Evolutionary conservation across 2,888 invertebrate genomes (phyloP).

Genomic region (Drosophila barbarae): DNA sequence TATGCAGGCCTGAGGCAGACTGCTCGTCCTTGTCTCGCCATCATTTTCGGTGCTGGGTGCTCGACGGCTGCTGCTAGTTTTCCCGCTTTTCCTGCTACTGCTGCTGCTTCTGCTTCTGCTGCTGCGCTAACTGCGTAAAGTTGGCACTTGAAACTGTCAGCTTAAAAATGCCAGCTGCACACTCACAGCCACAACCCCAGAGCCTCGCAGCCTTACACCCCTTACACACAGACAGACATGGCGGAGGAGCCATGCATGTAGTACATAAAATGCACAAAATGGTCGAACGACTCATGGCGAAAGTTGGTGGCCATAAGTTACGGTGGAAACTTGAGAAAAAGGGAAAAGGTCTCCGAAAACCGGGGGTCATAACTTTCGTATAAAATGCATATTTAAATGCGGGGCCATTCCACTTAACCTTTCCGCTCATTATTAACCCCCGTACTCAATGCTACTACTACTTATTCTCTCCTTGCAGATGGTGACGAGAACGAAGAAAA

Average conservation of each 20-base stretch:
- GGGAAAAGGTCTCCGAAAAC: slow-evolving; percentile 22
- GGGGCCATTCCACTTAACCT: slow-evolving; percentile 46
- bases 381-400: slow-evolving; percentile 67
- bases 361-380: slow-evolving; percentile 57
- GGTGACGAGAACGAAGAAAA: slow-evolving; percentile 99
- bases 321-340: slow-evolving; percentile 27
- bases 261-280: slow-evolving; percentile 69
- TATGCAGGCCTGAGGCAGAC: slow-evolving; percentile 20
- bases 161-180: slow-evolving; percentile 72
- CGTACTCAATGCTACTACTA: slow-evolving; percentile 9
- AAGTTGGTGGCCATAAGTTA: slow-evolving; percentile 67
- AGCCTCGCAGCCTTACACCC: background rate
- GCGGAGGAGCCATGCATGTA: slow-evolving; percentile 39
- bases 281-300: slow-evolving; percentile 65
- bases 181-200: slow-evolving; percentile 38
- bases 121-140: slow-evolving; percentile 72
- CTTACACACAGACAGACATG: slow-evolving; percentile 17
- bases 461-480: slow-evolving; percentile 86
- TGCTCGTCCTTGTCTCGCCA: slow-evolving; percentile 59
- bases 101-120: slow-evolving; percentile 31
- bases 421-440: slow-evolving; percentile 33
- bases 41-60: slow-evolving; percentile 65
- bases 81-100: slow-evolving; percentile 32
- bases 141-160: slow-evolving; percentile 74
- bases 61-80: slow-evolving; percentile 26